A percentile compares a stretch with the other conserved stretches of the same genome.
phyloP scores from a whole-genome alignment of 2,113 vertebrate genomes.

The Camelus dromedarius region DNA sequence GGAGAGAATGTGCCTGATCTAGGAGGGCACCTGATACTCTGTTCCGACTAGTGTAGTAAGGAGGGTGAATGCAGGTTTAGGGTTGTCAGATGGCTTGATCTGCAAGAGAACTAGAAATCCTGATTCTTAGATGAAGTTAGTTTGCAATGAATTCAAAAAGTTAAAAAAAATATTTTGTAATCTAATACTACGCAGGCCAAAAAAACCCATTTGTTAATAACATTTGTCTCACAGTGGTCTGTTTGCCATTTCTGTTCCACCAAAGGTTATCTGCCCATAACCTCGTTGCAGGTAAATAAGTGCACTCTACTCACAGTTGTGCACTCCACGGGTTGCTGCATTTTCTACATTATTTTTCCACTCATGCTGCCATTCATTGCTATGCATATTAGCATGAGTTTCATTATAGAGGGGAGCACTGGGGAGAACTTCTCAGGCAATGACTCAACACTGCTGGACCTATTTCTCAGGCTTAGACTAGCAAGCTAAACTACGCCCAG shows the following conservation, averaged over 20 bases:
- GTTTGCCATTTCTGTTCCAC: neutral
- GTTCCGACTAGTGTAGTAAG: neutral
- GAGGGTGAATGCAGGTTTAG: no score
- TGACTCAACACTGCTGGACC: neutral
- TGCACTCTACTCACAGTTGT: neutral
- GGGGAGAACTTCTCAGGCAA: neutral
- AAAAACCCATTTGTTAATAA: neutral
- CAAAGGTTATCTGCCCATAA: neutral
- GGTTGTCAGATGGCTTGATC: neutral
- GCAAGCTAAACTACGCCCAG: neutral
- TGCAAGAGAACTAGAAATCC: neutral
- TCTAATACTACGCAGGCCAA: neutral
- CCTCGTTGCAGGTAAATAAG: neutral
- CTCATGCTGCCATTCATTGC: neutral
- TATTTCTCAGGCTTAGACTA: neutral
- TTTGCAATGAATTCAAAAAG: neutral
- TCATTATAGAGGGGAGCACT: fast-evolving
- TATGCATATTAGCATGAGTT: neutral
- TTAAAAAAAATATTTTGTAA: neutral
- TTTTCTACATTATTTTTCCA: neutral
- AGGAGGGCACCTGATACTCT: neutral
- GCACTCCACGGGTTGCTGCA: neutral
- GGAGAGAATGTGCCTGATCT: neutral
- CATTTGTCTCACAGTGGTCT: neutral
- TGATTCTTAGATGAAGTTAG: neutral